Evolutionary conservation across 2,113 vertebrate genomes (phyloP).

Genomic region (Cinclus mexicanus): DNA sequence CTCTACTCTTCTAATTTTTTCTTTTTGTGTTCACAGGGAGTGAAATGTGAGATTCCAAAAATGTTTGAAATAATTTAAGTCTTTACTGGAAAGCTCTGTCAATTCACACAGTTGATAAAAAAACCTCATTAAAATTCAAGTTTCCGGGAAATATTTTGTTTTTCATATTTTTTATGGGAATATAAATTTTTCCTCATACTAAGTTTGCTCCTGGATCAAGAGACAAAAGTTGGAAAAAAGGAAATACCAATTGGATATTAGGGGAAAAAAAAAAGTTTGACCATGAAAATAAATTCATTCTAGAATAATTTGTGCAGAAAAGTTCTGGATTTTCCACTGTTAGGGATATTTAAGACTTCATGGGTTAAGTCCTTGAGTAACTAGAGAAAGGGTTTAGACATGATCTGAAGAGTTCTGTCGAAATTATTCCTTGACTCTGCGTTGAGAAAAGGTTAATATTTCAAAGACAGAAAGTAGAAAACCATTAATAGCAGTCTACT

Average conservation of each 20-base stretch:
- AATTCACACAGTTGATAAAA: not conserved
- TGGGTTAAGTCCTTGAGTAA: not conserved
- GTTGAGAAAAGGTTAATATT: not conserved
- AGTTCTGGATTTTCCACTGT: not conserved
- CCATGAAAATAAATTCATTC: not conserved
- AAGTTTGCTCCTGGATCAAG: not conserved
- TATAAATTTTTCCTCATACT: not conserved
- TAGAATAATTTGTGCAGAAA: not conserved
- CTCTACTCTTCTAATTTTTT: rapidly evolving
- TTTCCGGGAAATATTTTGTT: not conserved
- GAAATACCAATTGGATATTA: not conserved
- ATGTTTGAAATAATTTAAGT: not conserved
- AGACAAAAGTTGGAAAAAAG: not conserved
- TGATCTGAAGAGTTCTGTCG: not conserved
- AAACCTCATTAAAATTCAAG: not conserved
- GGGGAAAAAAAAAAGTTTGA: not conserved
- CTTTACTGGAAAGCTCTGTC: not conserved
- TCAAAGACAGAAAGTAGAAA: not conserved
- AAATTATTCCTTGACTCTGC: not conserved
- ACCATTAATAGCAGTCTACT: not conserved
- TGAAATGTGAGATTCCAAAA: not conserved
- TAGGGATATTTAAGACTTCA: not conserved
- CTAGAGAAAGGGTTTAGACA: not conserved
- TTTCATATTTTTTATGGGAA: not conserved
- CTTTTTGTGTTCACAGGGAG: not conserved